Percentiles rank a stretch among this genome's conserved stretches.
These are phyloP conservation scores for Acrocera orbiculus DNA, from an alignment of 2,888 invertebrate genomes.

Conservation along the genomic window DNA sequence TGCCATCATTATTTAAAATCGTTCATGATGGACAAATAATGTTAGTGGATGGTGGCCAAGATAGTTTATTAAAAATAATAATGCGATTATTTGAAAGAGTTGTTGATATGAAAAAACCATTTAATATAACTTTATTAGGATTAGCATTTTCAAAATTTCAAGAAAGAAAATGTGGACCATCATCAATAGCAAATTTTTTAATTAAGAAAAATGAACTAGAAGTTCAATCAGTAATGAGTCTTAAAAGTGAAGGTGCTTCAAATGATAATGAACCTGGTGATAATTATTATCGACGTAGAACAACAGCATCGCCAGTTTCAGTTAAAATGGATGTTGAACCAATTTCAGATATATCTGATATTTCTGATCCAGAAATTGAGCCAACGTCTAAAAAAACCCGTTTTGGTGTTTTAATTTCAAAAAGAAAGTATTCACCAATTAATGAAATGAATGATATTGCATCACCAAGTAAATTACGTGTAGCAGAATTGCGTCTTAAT, in stretches of 20 bases:
- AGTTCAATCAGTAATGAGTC: slow-evolving; percentile 55
- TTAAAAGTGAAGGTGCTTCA: slow-evolving; percentile 36
- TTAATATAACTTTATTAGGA: slow-evolving; percentile 64
- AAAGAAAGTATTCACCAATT: slow-evolving; percentile 25
- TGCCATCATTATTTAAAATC: slow-evolving; percentile 43
- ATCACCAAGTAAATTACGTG: slow-evolving; percentile 50
- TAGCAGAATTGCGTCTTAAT: slow-evolving; percentile 46
- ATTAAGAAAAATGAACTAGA: slow-evolving; percentile 51
- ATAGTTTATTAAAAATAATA: slow-evolving; percentile 48
- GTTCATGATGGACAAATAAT: slow-evolving; percentile 31
- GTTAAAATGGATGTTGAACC: slow-evolving; percentile 25
- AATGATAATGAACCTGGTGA: slow-evolving; percentile 21
- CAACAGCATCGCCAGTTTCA: slow-evolving; percentile 23
- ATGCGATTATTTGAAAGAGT: slow-evolving; percentile 61
- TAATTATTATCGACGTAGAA: slow-evolving; percentile 6
- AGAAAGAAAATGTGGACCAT: slow-evolving; percentile 46
- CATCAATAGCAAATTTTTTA: slow-evolving; percentile 57
- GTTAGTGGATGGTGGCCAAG: slow-evolving; percentile 36
- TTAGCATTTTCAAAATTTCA: slow-evolving; percentile 67
- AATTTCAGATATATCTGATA: slow-evolving; percentile 33
- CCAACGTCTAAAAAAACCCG: slow-evolving; percentile 49
- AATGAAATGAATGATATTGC: slow-evolving; percentile 35
- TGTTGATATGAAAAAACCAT: slow-evolving; percentile 52
- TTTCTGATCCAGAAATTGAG: slow-evolving; percentile 50
- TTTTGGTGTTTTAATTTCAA: slow-evolving; percentile 33